Conservation (phyloP, 2,888 invertebrate genomes). For the Plemyria rubiginata region DNA sequence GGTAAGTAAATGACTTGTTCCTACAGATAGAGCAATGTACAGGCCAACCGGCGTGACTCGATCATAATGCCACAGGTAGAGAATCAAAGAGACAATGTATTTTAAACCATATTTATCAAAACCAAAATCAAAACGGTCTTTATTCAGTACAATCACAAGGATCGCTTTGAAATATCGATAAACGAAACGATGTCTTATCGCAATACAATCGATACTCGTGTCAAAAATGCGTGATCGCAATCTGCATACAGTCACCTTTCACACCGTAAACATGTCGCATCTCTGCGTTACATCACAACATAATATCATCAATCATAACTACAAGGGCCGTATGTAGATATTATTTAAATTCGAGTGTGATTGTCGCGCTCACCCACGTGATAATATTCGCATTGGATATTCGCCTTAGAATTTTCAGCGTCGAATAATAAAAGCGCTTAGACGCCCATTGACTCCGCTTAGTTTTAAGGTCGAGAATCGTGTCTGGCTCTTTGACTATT, state of each 20-base stretch:
- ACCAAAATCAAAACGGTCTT: no score
- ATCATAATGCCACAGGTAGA: slow-evolving; percentile 56
- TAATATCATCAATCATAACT: slow-evolving; percentile 72
- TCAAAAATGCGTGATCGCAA: slow-evolving; percentile 72
- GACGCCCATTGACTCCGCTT: slow-evolving; percentile 51
- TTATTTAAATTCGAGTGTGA: slow-evolving; percentile 67
- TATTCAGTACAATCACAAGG: no score
- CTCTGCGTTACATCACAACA: slow-evolving; percentile 64
- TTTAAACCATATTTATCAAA: slow-evolving; percentile 28
- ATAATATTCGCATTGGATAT: slow-evolving; percentile 53
- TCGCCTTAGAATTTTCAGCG: slow-evolving; percentile 49
- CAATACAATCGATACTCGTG: slow-evolving; percentile 62
- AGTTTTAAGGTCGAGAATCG: slow-evolving; percentile 66
- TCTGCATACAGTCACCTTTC: slow-evolving; percentile 81
- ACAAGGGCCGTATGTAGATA: slow-evolving; percentile 71
- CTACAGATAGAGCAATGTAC: slow-evolving; percentile 42
- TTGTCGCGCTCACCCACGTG: slow-evolving; percentile 66
- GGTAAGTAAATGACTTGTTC: slow-evolving; percentile 43
- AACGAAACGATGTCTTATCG: slow-evolving; percentile 62
- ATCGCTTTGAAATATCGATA: no score
- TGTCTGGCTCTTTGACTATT: slow-evolving; percentile 52
- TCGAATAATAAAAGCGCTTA: slow-evolving; percentile 53
- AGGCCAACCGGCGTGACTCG: slow-evolving; percentile 55
- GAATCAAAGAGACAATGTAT: slow-evolving; percentile 30
- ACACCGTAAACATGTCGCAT: slow-evolving; percentile 64